Conservation (phyloP, 2,797 vertebrate species). For the Pseudochirops corinnae region DNA sequence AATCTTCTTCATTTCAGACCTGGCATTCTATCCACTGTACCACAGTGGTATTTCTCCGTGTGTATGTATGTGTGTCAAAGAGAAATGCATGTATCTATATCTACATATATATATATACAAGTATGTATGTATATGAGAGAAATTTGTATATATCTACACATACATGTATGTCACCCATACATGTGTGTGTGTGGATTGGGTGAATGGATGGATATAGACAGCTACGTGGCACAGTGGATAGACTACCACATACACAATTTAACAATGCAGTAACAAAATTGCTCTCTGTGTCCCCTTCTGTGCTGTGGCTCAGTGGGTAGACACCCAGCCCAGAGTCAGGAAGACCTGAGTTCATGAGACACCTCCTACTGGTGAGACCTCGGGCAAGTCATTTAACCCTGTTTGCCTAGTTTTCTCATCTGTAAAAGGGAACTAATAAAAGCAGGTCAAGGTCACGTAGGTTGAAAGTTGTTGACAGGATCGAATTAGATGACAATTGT, state of each 20-base stretch:
- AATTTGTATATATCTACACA: too few species aligned
- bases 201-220: too few species aligned
- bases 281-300: neutral
- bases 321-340: neutral
- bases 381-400: neutral
- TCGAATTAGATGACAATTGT: neutral
- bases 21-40: neutral
- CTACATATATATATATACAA: neutral
- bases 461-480: neutral
- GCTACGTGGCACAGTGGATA: too few species aligned
- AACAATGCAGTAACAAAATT: neutral
- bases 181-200: too few species aligned
- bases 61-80: neutral
- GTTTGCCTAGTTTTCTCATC: neutral
- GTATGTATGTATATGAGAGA: neutral
- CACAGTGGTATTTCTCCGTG: too few species aligned
- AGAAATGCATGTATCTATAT: neutral
- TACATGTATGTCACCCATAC: neutral
- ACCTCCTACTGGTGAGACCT: neutral
- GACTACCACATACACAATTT: neutral
- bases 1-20: neutral
- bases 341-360: neutral
- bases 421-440: neutral
- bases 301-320: neutral
- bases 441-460: neutral